A percentile compares a stretch with the other conserved stretches of the same genome.
These are phyloP conservation scores for Microdon myrmicae DNA, from an alignment of 2,888 invertebrate genomes.

Conservation along the genomic window DNA sequence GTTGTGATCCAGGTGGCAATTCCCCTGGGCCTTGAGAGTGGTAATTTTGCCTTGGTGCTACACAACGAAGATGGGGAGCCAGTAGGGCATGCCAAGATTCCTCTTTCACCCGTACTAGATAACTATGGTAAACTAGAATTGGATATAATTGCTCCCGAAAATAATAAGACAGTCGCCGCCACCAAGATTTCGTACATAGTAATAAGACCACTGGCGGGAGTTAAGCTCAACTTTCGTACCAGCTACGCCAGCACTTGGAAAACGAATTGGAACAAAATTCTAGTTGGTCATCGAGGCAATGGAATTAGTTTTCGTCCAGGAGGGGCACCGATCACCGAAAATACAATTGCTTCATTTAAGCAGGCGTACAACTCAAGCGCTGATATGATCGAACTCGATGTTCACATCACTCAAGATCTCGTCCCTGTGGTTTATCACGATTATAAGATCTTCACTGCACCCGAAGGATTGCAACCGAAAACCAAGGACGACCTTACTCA, in stretches of 20 bases:
- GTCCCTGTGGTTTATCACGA: conserved; percentile 97
- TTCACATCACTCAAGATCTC: conserved; percentile 94
- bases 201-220: conserved; percentile 60
- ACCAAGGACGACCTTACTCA: conserved; percentile 85
- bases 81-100: conserved; percentile 85
- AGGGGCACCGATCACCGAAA: conserved; percentile 82
- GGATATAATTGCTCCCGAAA: conserved; percentile 75
- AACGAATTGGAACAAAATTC: conserved; percentile 82
- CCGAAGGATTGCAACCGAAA: conserved; percentile 71
- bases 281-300: conserved; percentile 94
- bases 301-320: conserved; percentile 83
- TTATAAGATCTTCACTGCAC: conserved; percentile 82
- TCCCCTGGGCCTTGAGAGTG: conserved; percentile 56
- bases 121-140: conserved; percentile 81
- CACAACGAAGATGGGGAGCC: conserved; percentile 66
- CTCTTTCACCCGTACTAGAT: conserved; percentile 79
- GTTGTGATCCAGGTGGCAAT: conserved; percentile 61
- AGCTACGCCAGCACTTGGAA: conserved; percentile 90
- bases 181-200: conserved; percentile 72
- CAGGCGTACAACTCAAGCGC: conserved; percentile 92
- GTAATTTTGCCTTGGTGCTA: conserved; percentile 57
- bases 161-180: conserved; percentile 80
- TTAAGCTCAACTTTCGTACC: conserved; percentile 77
- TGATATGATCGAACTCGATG: conserved; percentile 98
- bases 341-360: conserved; percentile 93